Base-by-base conservation (phyloP, 1,140 invertebrate genomes). In the Lasioglossum baleicum region DNA sequence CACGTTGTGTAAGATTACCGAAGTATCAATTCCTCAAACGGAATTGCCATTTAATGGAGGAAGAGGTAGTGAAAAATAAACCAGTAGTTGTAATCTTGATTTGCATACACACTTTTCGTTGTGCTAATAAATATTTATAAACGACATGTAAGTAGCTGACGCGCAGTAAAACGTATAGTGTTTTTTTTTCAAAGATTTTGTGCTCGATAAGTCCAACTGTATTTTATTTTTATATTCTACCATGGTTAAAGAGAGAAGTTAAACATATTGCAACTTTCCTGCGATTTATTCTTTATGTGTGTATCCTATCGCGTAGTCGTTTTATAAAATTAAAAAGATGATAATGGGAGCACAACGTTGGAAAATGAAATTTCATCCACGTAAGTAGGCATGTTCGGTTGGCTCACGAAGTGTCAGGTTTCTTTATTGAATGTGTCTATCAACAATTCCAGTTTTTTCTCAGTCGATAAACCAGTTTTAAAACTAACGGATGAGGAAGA, bases 321-420 rank as follows among this genome's bases (percentile, higher is more conserved):
- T 26, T 26, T 26, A 26, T 26, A 26, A 26, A 26, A 26, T 26
- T 26, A 26, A 26, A 26, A 26, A 26, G 26, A 26, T 26, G 26
- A 26, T 26, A 26, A 0, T 26, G 26, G 26, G 26, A 26, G 26
- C 26, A 26, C 26, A 75, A 44, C n/a, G 35, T 42, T 56, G 60
- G 44, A 35, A 60, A 79, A 79, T 68, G 51, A 79, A 51, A 26
- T 26, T 26, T 26, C 26, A 26, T 26, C 26, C 26, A 26, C 26
- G 26, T 26, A 26, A 26, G 26, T 26, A 26, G 26, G 64, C 63
- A 40, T 15, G 70, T 61, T 77, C n/a, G 40, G 13, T 20, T 72
- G 80, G 71, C 26, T 35, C 67, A 72, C 60, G 53, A 82, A 76
- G 56, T 26, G 56, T 78, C 74, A 40, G 48, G 80, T 82, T 77